A percentile compares a stretch with the other conserved stretches of the same genome.
Conservation (phyloP, 2,888 invertebrate species). For the Eristalinus sepulchralis region DNA sequence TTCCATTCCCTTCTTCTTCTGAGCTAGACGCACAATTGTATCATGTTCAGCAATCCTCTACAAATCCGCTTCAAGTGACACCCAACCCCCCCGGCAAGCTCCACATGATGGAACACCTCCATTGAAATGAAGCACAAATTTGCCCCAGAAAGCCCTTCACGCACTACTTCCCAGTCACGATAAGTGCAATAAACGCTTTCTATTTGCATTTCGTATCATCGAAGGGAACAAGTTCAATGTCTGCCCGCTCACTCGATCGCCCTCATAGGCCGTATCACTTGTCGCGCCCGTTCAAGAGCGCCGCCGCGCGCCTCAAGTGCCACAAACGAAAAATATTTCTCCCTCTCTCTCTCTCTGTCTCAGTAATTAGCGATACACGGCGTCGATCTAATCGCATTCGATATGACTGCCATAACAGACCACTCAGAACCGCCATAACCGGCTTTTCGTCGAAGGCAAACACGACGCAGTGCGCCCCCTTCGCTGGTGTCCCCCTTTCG, state of each 20-base stretch:
- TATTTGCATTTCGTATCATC: constrained; percentile 23
- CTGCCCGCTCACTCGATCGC: background rate
- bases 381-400: background rate
- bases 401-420: background rate
- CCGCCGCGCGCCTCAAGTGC: background rate
- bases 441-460: background rate
- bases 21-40: too few relatives aligned
- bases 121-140: background rate
- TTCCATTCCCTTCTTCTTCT: too few relatives aligned
- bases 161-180: background rate
- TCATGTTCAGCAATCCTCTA: background rate
- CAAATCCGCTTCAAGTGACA: background rate
- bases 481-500: background rate
- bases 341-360: too few relatives aligned
- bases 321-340: background rate
- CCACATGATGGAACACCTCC: background rate
- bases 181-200: constrained; percentile 9
- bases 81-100: background rate
- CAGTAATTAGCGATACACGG: background rate
- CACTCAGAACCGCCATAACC: background rate
- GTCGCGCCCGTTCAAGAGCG: background rate
- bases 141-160: constrained; percentile 6
- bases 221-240: constrained; percentile 11
- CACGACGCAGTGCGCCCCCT: background rate
- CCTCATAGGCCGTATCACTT: constrained; percentile 2